These are phyloP conservation scores for Lordiphosa collinella DNA, from an alignment of 1,140 invertebrate genomes.

Conservation along the genomic window DNA sequence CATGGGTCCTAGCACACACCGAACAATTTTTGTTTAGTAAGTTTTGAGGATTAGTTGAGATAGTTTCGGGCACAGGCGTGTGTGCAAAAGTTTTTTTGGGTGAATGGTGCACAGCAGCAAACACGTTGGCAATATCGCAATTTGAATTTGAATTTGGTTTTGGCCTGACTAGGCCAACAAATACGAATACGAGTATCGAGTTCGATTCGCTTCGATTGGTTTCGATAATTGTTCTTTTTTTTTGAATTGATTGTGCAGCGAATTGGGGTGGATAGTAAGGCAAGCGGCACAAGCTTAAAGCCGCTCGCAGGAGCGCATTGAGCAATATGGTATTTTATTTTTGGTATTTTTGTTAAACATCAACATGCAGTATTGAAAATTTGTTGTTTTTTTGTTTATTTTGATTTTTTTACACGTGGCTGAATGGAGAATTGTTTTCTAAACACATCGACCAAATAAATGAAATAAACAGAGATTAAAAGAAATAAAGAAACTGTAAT, in stretches of 20 bases:
- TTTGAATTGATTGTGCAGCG: slow-evolving; percentile 48
- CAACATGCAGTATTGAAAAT: slow-evolving; percentile 65
- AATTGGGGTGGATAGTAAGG: slow-evolving; percentile 46
- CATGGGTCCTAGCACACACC: slow-evolving; percentile 85
- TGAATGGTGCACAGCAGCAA: slow-evolving; percentile 53
- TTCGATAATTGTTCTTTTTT: slow-evolving; percentile 25
- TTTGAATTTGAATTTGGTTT: slow-evolving; percentile 19
- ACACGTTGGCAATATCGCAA: slow-evolving; percentile 30
- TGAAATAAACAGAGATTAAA: not conserved
- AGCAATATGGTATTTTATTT: slow-evolving; percentile 13
- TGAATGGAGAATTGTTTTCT: slow-evolving; percentile 21
- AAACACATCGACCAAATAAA: slow-evolving; percentile 34
- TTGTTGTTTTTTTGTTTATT: slow-evolving; percentile 12
- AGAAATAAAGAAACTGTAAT: not conserved
- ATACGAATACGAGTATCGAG: slow-evolving; percentile 50
- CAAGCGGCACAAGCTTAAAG: slow-evolving; percentile 54
- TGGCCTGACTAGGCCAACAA: slow-evolving; percentile 40
- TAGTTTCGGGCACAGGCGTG: slow-evolving; percentile 63
- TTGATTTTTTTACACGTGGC: slow-evolving; percentile 48
- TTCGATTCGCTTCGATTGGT: slow-evolving; percentile 59
- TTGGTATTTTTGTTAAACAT: slow-evolving; percentile 47
- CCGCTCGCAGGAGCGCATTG: slow-evolving; percentile 41
- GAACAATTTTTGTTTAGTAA: slow-evolving; percentile 28
- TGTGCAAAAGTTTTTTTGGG: slow-evolving; percentile 49
- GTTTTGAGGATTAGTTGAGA: slow-evolving; percentile 8